A percentile compares a stretch with the other conserved stretches of the same genome.
These are phyloP conservation scores for Agrotis ipsilon DNA, from an alignment of 2,888 invertebrate genomes.

Conservation along the genomic window DNA sequence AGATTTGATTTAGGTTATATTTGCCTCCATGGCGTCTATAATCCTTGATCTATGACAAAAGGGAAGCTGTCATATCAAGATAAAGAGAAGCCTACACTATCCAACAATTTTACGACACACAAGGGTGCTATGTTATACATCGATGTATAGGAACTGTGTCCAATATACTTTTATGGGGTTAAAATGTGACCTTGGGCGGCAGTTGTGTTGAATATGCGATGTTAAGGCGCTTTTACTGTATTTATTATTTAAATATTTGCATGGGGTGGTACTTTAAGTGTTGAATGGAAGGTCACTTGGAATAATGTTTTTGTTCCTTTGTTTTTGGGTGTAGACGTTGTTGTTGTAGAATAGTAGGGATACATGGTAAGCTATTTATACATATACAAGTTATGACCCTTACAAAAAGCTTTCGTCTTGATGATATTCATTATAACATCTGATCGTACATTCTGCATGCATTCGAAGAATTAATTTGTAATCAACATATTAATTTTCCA, in stretches of 20 bases:
- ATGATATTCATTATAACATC: no score
- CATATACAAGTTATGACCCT: no score
- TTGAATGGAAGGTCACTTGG: constrained; percentile 25
- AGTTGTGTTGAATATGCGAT: constrained; percentile 62
- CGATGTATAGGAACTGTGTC: constrained; percentile 46
- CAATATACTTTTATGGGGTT: constrained; percentile 64
- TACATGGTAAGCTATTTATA: no score
- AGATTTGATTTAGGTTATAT: no score
- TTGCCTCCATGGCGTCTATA: neutral
- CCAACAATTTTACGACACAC: constrained; percentile 61
- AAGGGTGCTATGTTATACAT: constrained; percentile 53
- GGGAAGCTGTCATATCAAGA: constrained; percentile 59
- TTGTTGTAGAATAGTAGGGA: neutral
- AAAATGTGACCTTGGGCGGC: constrained; percentile 58
- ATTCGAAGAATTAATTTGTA: no score
- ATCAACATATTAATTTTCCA: no score
- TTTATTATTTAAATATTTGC: constrained; percentile 61
- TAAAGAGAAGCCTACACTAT: constrained; percentile 44
- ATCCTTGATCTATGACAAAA: constrained; percentile 16
- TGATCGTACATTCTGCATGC: no score
- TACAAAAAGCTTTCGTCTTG: no score
- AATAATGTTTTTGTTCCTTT: constrained; percentile 20
- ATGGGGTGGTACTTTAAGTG: constrained; percentile 20
- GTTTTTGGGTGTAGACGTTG: neutral
- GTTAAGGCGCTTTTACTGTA: constrained; percentile 48